Base-by-base conservation (phyloP, 2,113 vertebrate species). In the Litocranius walleri region DNA sequence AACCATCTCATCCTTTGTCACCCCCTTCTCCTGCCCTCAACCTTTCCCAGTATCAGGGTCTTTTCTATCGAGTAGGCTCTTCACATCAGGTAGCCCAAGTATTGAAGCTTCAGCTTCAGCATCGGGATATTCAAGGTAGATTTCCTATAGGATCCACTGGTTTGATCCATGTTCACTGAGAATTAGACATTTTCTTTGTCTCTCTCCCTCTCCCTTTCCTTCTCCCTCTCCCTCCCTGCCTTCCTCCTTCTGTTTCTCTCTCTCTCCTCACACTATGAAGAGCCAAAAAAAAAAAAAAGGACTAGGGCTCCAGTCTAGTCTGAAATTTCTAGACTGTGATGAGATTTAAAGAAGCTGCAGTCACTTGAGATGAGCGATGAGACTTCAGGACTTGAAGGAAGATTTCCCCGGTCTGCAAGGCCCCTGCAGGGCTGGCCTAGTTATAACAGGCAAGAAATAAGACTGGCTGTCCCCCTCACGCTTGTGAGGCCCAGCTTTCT, bases 401-500 rank as follows among this genome's bases (percentile, higher is more conserved):
- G 25, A 27, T 14, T 11, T 61, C 27, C 12, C n/a, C 3, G 6
- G 17, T 30, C 11, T 5, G 29, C 77, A 56, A 59, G 36, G 43
- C 81, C 13, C 93, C 71, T 36, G 15, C 6, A 6, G 3, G 88
- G 29, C 54, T 15, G 64, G 88, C 16, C 90, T n/a, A 21, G 87
- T 56, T 84, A 10, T 1, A 7, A 48, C 0, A 9, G 91, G 30
- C 23, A 56, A 40, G 71, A 33, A 23, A 96, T 71, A 50, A 78
- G 67, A 56, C 43, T 17, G 74, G 81, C n/a, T 88, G 91, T 94
- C 96, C 97, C 96, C 71, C 85, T 94, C 93, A 74, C 85, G 40
- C 19, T 92, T 98, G 98, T 98, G 98, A 99, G 98, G 93, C 96
- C 77, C 80, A 67, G 21, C 14, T 97, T 54, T 89, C 30, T 96